phyloP scores from a whole-genome alignment of 1,140 invertebrate genomes.

The Lordiphosa clarofinis region DNA sequence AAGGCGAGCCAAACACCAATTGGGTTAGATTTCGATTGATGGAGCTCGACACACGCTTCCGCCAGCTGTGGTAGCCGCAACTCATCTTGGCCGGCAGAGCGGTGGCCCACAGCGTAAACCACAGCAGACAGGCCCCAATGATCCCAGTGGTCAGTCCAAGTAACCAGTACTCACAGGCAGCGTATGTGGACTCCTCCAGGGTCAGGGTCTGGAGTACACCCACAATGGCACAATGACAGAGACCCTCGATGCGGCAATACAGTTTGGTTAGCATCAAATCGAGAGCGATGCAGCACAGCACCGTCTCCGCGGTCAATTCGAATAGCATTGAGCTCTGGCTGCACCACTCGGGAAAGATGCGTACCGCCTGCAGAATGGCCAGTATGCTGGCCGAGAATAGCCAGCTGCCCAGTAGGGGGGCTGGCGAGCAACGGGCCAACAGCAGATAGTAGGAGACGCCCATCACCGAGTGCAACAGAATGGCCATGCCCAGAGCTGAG shows the following conservation, averaged over 20 bases:
- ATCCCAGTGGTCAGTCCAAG: conserved; percentile 34
- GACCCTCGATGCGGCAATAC: conserved; percentile 49
- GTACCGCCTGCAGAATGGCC: conserved; percentile 36
- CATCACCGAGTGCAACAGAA: conserved; percentile 51
- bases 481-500: conserved; percentile 35
- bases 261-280: conserved; percentile 50
- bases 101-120: conserved; percentile 48
- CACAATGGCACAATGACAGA: conserved; percentile 51
- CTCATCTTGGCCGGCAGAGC: conserved; percentile 28
- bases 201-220: conserved; percentile 36
- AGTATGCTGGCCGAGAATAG: conserved; percentile 51
- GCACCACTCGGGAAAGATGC: conserved; percentile 28
- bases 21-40: conserved; percentile 2
- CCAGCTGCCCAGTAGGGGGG: conserved; percentile 49
- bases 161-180: conserved; percentile 45
- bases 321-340: conserved; percentile 5
- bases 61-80: conserved; percentile 9
- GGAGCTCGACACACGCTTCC: conserved; percentile 1
- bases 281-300: conserved; percentile 45
- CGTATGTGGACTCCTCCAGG: conserved; percentile 39
- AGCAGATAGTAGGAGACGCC: conserved; percentile 56
- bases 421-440: conserved; percentile 26
- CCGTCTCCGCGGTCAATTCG: conserved; percentile 36
- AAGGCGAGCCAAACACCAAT: conserved; percentile 3
- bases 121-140: conserved; percentile 51